A percentile compares a stretch with the other conserved stretches of the same genome.
Evolutionary conservation across 2,888 invertebrate genomes (phyloP).

Genomic region (Sphinx pinastri): DNA sequence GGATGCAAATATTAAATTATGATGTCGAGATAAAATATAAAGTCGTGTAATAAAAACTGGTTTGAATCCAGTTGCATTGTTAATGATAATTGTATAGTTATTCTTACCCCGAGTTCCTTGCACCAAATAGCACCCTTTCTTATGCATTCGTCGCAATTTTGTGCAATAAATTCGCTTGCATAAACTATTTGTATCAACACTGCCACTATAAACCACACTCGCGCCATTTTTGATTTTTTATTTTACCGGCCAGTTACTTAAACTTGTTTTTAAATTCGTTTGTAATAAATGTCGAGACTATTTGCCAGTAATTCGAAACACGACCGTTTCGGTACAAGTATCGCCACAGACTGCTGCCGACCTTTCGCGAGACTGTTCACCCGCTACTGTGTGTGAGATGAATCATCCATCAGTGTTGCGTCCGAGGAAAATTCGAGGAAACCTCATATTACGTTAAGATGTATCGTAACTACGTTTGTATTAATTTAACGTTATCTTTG

Average conservation of each 20-base stretch:
- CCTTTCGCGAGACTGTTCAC: slow-evolving; percentile 50
- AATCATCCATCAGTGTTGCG: slow-evolving; percentile 55
- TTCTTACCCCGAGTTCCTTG: slow-evolving; percentile 54
- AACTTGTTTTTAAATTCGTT: slow-evolving; percentile 11
- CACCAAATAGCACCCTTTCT: slow-evolving; percentile 69
- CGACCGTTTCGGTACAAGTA: slow-evolving; percentile 53
- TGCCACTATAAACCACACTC: slow-evolving; percentile 60
- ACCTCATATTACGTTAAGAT: slow-evolving; percentile 43
- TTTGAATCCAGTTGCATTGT: slow-evolving; percentile 25
- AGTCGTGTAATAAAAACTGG: slow-evolving; percentile 1
- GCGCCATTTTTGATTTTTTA: slow-evolving; percentile 53
- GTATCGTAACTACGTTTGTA: slow-evolving; percentile 28
- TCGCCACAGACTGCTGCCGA: slow-evolving; percentile 56
- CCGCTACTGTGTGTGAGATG: slow-evolving; percentile 55
- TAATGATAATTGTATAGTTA: slow-evolving; percentile 29
- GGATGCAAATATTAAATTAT: background rate
- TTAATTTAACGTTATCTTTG: background rate
- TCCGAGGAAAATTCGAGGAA: slow-evolving; percentile 66
- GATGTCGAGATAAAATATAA: slow-evolving; percentile 5
- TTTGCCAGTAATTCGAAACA: slow-evolving; percentile 49
- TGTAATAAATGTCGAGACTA: slow-evolving; percentile 15
- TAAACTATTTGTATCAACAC: slow-evolving; percentile 61
- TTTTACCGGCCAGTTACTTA: slow-evolving; percentile 11
- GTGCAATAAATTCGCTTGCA: slow-evolving; percentile 43
- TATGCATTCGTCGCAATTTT: slow-evolving; percentile 68